Evolutionary conservation across 2,113 vertebrate species (phyloP), one percentile per base, ranked within the genome.

Genomic region (Anhinga rufa): DNA sequence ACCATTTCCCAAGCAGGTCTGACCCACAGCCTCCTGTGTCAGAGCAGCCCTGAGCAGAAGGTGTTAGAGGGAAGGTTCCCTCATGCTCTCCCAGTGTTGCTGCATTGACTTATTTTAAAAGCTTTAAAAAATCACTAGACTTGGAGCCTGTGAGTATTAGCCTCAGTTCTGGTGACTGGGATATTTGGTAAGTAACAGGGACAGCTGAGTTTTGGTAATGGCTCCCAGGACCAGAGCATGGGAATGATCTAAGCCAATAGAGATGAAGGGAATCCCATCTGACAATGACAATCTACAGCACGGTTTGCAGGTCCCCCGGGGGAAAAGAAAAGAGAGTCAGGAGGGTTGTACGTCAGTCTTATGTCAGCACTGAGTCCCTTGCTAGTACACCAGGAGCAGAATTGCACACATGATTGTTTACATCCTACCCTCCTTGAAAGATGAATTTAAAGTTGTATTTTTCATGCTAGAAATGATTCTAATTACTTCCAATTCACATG

Each of bases 1-100:
- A 58, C 36, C 19, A 5, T 61, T 52, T 83, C 68, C 51, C 1
- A 0, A 36, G 40, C 19, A 77, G 25, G 8, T n/a, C 49, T 31
- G 26, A 38, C 18, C 34, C 2, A 2, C 17, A 29, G 9, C 20
- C 20, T 57, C 20, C 38, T 0, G 0, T 8, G 4, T 3, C 9
- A 1, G 25, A n/a, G 44, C 24, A 70, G 14, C 79, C 34, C 68
- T 17, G 32, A 77, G 49, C 38, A 46, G 12, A 5, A 36, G 46
- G 20, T 22, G n/a, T 9, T 34, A 32, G 21, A 77, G 5, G 7
- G 14, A 77, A 55, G 11, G 9, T 9, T 26, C 58, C 60, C 11
- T 81, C 25, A 40, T 14, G 17, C 8, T 14, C 34, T 51, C 17
- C 14, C 12, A 49, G 25, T 58, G 44, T 11, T 44, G 24, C 36